Evolutionary conservation across 2,113 vertebrate species (phyloP).

Genomic region (Thamnaconus septentrionalis): DNA sequence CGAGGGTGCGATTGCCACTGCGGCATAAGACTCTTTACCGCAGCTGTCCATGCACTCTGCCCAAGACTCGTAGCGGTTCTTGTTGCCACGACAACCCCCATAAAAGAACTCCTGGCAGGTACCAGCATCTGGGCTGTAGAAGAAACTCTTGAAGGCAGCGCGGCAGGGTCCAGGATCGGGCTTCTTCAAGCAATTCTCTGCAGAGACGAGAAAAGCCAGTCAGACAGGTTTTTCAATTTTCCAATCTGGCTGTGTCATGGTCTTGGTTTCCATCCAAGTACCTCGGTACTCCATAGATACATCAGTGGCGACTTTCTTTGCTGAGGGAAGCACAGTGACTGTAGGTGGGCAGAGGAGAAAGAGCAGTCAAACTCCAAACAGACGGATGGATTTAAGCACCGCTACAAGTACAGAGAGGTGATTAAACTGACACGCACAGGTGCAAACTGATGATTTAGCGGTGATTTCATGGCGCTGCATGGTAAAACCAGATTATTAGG

Average conservation of each 20-base stretch:
- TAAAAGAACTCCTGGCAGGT: slow-evolving; percentile 62
- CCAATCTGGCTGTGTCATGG: background rate
- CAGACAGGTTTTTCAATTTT: background rate
- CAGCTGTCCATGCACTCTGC: slow-evolving; percentile 67
- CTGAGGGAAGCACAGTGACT: slow-evolving; percentile 6
- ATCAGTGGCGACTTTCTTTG: rapidly evolving
- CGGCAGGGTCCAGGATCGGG: slow-evolving; percentile 58
- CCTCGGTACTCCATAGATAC: no score
- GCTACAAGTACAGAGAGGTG: no score
- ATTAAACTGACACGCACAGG: no score
- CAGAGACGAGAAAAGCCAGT: background rate
- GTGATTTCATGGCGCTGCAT: no score
- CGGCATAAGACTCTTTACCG: slow-evolving; percentile 25
- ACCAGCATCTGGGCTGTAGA: slow-evolving; percentile 27
- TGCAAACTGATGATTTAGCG: no score
- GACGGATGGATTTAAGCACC: no score
- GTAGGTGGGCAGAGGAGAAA: background rate
- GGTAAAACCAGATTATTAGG: no score
- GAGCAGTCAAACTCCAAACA: no score
- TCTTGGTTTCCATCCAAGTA: background rate
- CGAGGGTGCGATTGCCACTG: no score
- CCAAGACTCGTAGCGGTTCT: slow-evolving; percentile 56
- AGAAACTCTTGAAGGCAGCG: slow-evolving; percentile 55
- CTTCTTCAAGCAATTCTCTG: slow-evolving; percentile 32
- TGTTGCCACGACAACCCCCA: slow-evolving; percentile 71